phyloP scores from a whole-genome alignment of 2,113 vertebrate species.

The Alectura lathami region DNA sequence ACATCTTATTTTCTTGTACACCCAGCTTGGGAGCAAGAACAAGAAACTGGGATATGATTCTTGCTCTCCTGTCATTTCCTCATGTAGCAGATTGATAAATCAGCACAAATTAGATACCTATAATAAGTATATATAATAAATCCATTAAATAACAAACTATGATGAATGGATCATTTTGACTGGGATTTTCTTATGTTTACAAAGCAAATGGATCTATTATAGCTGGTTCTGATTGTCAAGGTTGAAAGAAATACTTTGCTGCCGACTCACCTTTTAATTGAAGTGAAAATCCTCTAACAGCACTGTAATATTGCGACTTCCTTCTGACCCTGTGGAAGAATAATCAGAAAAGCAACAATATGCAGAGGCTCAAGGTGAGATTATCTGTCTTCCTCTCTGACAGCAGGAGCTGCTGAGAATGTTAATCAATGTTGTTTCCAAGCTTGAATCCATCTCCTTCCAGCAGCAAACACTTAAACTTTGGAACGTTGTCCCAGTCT shows the following conservation, averaged over 20 bases:
- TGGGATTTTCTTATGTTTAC: neutral
- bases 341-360: conserved; percentile 29
- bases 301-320: neutral
- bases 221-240: neutral
- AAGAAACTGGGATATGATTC: neutral
- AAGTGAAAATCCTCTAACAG: neutral
- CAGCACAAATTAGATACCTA: neutral
- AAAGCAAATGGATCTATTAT: neutral
- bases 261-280: neutral
- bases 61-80: neutral
- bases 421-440: neutral
- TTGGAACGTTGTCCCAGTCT: neutral
- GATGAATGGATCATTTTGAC: neutral
- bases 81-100: neutral
- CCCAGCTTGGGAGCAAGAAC: neutral
- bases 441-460: neutral
- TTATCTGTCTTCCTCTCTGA: neutral
- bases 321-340: neutral
- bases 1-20: neutral
- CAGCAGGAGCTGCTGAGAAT: neutral
- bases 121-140: neutral
- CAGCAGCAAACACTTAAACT: neutral
- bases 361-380: conserved; percentile 23
- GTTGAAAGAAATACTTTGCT: neutral
- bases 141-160: neutral